Evolutionary conservation across 2,888 invertebrate genomes (phyloP), one percentile per base, ranked within the genome.

Genomic region (Xylocampa areola): DNA sequence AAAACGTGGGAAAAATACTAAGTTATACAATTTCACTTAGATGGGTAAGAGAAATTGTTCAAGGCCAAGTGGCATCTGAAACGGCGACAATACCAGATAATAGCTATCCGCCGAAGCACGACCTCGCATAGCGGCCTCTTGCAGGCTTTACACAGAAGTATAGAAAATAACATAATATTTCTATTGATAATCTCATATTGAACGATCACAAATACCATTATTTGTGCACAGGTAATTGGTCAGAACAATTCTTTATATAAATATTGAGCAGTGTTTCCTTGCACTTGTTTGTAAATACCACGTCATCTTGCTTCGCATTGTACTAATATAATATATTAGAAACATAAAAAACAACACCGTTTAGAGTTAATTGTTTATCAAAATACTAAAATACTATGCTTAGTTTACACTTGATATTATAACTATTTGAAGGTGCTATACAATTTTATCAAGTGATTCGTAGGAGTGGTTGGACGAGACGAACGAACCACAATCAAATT

Each of bases 251-350:
- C 13, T 14, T 44, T 44, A 5, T 6, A 43, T 30, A 30, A 10
- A 44, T 32, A 44, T 44, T 17, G 5, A 19, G 21, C n/a, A 19
- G 5, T 32, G 10, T 14, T 32, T 32, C 13, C 8, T 14, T 33
- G 14, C 33, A 33, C 7, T 44, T 33, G 16, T 44, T 44, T 33
- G 44, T 44, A 23, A 44, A 44, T 30, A 33, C 2, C 0, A 23
- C n/a, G 14, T 8, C 23, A 33, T 2, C 16, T 21, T 11, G 19
- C 19, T 33, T 23, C 32, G 13, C 33, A 32, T 6, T 7, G 23
- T 25, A 23, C 10, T 32, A 44, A 23, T 14, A 13, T 13, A 21
- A 43, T 32, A 13, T 32, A 43, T 32, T 32, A 30, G 17, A 17
- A 13, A 32, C n/a, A n/a, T 35, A 19, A 19, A 19, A 19, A 21